Conservation (phyloP, 1,140 invertebrate species). For the Heterodera schachtii region DNA sequence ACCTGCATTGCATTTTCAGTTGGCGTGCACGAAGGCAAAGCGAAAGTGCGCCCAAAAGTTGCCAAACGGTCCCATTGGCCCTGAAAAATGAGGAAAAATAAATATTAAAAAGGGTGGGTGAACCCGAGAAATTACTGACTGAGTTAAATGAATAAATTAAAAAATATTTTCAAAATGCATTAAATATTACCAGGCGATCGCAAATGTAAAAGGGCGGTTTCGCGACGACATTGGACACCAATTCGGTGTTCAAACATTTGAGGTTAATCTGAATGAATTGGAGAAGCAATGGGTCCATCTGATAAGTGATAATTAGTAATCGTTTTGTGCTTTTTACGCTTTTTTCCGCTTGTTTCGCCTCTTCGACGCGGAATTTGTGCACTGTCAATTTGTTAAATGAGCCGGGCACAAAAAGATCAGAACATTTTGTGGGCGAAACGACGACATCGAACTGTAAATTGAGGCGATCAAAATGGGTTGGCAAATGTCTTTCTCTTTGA, state of each 20-base stretch:
- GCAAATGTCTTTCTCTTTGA: not conserved
- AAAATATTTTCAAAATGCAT: not conserved
- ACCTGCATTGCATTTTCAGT: conserved; percentile 24
- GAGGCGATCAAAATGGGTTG: not conserved
- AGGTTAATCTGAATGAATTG: not conserved
- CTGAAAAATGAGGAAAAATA: not conserved
- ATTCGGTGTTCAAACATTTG: not conserved
- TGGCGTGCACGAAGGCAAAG: conserved; percentile 33
- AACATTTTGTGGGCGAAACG: conserved; percentile 24
- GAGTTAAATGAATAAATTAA: not conserved
- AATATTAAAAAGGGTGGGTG: too few relatives aligned
- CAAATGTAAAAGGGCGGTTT: conserved; percentile 36
- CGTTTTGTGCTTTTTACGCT: not conserved
- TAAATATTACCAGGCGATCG: conserved; percentile 25
- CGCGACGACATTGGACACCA: conserved; percentile 1
- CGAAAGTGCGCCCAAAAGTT: conserved; percentile 13
- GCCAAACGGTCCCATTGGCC: conserved; percentile 30
- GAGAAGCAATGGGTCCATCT: not conserved
- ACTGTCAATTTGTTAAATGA: not conserved
- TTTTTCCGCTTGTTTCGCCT: conserved; percentile 1
- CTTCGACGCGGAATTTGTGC: not conserved
- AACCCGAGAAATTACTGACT: too few relatives aligned
- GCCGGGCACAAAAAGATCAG: not conserved
- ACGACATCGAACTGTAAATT: conserved; percentile 23
- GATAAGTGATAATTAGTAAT: not conserved